These are phyloP conservation scores for Matsumurasca onukii DNA, from an alignment of 1,140 invertebrate species.

Conservation along the genomic window DNA sequence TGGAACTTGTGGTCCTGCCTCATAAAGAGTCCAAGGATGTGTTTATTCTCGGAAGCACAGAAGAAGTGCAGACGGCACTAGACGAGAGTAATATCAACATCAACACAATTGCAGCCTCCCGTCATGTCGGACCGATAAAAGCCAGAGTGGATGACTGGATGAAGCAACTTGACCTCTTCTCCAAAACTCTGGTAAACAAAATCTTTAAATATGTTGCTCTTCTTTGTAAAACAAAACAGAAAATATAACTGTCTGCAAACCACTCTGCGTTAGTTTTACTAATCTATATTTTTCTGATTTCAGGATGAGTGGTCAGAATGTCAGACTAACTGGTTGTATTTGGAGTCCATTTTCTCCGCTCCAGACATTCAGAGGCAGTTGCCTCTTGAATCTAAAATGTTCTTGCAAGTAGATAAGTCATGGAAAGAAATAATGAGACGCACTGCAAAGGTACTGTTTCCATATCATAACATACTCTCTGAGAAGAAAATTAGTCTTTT, in stretches of 20 bases:
- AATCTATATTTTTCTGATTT: slow-evolving; percentile 29
- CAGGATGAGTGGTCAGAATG: slow-evolving; percentile 81
- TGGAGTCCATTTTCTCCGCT: slow-evolving; percentile 87
- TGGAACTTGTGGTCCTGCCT: slow-evolving; percentile 73
- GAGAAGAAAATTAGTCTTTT: too few species aligned
- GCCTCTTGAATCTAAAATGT: slow-evolving; percentile 81
- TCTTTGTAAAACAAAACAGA: not conserved
- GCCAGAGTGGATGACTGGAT: slow-evolving; percentile 78
- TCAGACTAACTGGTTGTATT: slow-evolving; percentile 82
- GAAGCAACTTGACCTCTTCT: slow-evolving; percentile 70
- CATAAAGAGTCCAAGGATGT: slow-evolving; percentile 81
- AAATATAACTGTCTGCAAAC: not conserved
- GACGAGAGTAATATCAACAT: slow-evolving; percentile 87
- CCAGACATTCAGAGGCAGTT: slow-evolving; percentile 86
- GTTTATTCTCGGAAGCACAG: slow-evolving; percentile 76
- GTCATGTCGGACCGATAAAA: slow-evolving; percentile 80
- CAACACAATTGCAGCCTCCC: slow-evolving; percentile 79
- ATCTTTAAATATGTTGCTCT: too few species aligned
- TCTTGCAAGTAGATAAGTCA: slow-evolving; percentile 79
- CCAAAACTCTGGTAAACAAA: slow-evolving; percentile 71
- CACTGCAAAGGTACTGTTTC: slow-evolving; percentile 62
- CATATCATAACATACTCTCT: too few species aligned
- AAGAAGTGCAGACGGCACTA: slow-evolving; percentile 77
- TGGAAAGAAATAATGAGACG: slow-evolving; percentile 83
- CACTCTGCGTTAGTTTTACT: not conserved